A percentile compares a stretch with the other conserved stretches of the same genome.
These are phyloP conservation scores for Drosophila colorata DNA, from an alignment of 2,888 invertebrate genomes.

Conservation along the genomic window DNA sequence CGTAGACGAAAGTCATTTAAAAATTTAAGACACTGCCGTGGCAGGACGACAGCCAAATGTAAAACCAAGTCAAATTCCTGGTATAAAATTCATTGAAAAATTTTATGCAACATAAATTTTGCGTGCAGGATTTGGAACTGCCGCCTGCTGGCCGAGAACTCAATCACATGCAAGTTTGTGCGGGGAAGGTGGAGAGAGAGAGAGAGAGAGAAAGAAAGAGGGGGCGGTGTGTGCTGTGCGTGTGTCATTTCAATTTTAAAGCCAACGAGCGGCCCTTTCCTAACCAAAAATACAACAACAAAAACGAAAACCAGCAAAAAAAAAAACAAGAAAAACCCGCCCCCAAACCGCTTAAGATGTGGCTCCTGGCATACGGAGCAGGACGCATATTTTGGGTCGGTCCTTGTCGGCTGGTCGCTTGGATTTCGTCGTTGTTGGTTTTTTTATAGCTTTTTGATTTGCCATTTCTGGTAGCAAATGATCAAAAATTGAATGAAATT, in stretches of 20 bases:
- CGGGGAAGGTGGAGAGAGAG: too few relatives aligned
- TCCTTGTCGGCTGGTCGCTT: constrained; percentile 32
- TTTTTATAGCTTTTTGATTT: constrained; percentile 82
- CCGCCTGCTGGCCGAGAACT: constrained; percentile 51
- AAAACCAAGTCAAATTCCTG: constrained; percentile 78
- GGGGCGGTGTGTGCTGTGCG: constrained; percentile 40
- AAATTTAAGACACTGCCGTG: constrained; percentile 66
- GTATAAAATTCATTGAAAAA: constrained; percentile 83
- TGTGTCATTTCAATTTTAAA: constrained; percentile 81
- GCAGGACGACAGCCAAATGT: constrained; percentile 42
- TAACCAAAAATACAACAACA: constrained; percentile 1
- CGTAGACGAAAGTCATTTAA: constrained; percentile 72
- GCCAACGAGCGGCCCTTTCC: constrained; percentile 54
- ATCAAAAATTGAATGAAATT: constrained; percentile 82
- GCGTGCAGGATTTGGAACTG: constrained; percentile 73
- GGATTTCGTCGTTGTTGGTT: constrained; percentile 66
- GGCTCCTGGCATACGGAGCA: constrained; percentile 46
- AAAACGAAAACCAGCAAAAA: constrained; percentile 20
- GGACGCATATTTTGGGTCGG: constrained; percentile 53
- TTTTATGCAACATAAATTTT: constrained; percentile 84
- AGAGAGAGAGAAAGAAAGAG: too few relatives aligned
- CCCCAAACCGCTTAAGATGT: constrained; percentile 70
- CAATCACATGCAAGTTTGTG: constrained; percentile 77
- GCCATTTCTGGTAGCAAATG: constrained; percentile 83
- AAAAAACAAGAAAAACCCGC: constrained; percentile 49